Base-by-base conservation (phyloP, 2,888 invertebrate species). In the Plebejus anna region DNA sequence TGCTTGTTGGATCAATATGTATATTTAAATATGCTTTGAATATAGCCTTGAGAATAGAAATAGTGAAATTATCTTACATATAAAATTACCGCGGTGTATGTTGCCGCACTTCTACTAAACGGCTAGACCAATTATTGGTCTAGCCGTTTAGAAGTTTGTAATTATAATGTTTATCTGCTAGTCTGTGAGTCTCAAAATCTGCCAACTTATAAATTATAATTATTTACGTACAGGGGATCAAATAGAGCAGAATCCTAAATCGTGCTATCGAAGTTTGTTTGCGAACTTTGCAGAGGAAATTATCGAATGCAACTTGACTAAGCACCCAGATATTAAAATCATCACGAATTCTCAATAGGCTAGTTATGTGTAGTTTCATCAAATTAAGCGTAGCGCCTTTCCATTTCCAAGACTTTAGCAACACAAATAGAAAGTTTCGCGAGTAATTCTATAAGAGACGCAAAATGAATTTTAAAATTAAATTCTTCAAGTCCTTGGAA, bases 391-490 rank as follows among this genome's bases (percentile, higher is more conserved):
- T 4, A 55, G 55, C 55, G 16, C 22, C 59, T 59, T 59, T 59
- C 22, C 59, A 22, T 22, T 22, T 59, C 59, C 59, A 59, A 22
- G 22, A 7, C 22, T 22, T 22, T 22, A 59, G 28, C 28, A 32
- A 66, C 5, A 66, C 32, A 66, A 66, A 66, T 66, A 66, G 66
- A 66, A 66, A 66, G 32, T 66, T 66, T 13, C 13, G 0, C 32
- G 4, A 66, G 66, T 32, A 36, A 66, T 32, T 36, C 66, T 36
- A 13, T 36, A 1, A 13, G 32, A 66, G 66, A 66, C 32, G 32
- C 66, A 66, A 36, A 66, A 66, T 66, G 32, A 66, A 66, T 66
- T 66, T 66, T 66, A 66, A 32, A 36, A 66, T 66, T 66, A 66
- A 66, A 66, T 66, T 66, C 66, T 66, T 66, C 32, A 13, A 66